Evolutionary conservation across 2,888 invertebrate genomes (phyloP).

Genomic region (Heliconius ismenius): DNA sequence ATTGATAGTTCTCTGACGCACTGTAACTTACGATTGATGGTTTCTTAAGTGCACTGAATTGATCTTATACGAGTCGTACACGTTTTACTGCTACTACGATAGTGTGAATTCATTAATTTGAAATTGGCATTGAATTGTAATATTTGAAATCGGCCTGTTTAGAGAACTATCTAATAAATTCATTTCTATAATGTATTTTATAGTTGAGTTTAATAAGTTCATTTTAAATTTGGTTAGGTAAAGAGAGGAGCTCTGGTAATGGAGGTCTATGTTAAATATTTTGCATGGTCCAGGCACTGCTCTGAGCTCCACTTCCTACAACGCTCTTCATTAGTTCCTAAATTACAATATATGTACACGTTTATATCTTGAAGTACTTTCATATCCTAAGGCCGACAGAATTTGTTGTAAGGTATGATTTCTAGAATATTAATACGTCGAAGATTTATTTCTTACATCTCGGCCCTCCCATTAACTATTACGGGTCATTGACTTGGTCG

Average conservation of each 20-base stretch:
- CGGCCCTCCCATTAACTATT: conserved; percentile 28
- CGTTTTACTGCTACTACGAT: not conserved
- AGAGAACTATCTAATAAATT: not conserved
- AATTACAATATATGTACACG: not conserved
- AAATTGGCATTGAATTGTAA: no score
- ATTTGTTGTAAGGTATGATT: conserved; percentile 10
- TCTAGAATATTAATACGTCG: conserved; percentile 20
- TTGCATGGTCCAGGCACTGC: no score
- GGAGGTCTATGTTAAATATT: no score
- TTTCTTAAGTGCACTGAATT: conserved; percentile 7
- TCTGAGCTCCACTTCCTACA: no score
- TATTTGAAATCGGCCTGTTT: not conserved
- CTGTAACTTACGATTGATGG: conserved; percentile 5
- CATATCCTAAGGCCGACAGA: not conserved
- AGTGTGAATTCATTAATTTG: not conserved
- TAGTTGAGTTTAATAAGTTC: no score
- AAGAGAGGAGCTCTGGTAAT: no score
- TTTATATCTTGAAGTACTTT: not conserved
- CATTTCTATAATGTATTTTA: no score
- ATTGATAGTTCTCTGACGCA: conserved; percentile 24
- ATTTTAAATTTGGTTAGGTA: no score
- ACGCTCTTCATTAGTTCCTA: not conserved
- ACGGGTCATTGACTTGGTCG: conserved; percentile 41
- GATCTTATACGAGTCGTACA: not conserved
- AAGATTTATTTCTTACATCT: conserved; percentile 29